phyloP scores from a whole-genome alignment of 2,888 invertebrate species.

The Drosophila seclusa region DNA sequence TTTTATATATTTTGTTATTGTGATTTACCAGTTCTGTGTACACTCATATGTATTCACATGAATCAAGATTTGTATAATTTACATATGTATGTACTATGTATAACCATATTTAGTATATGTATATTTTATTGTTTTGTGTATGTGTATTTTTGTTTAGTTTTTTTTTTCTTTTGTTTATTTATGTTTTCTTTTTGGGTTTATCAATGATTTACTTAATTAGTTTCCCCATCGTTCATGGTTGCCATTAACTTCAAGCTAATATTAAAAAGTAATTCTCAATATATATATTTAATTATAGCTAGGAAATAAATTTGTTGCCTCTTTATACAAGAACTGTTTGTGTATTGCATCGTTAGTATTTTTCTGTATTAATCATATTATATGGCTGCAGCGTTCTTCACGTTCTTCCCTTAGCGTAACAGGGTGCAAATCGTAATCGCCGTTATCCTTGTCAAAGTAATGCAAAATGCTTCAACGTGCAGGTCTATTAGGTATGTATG shows the following conservation, averaged over 20 bases:
- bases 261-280: constrained; percentile 78
- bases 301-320: constrained; percentile 68
- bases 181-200: constrained; percentile 33
- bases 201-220: constrained; percentile 44
- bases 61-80: constrained; percentile 54
- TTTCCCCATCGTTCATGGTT: constrained; percentile 37
- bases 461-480: constrained; percentile 42
- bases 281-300: constrained; percentile 70
- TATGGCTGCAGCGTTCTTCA: constrained; percentile 32
- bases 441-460: constrained; percentile 12
- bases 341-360: constrained; percentile 40
- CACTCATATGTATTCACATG: constrained; percentile 40
- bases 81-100: constrained; percentile 44
- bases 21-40: constrained; percentile 76
- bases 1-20: constrained; percentile 49
- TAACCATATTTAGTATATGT: constrained; percentile 37
- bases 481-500: constrained; percentile 47
- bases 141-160: constrained; percentile 30
- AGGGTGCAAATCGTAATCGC: constrained; percentile 26
- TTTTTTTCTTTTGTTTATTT: constrained; percentile 41
- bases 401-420: constrained; percentile 20
- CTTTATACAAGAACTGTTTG: constrained; percentile 71
- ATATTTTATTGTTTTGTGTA: constrained; percentile 46
- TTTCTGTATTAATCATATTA: constrained; percentile 16
- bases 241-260: constrained; percentile 67